Evolutionary conservation across 2,113 vertebrate genomes (phyloP).

Genomic region (Stercorarius parasiticus): DNA sequence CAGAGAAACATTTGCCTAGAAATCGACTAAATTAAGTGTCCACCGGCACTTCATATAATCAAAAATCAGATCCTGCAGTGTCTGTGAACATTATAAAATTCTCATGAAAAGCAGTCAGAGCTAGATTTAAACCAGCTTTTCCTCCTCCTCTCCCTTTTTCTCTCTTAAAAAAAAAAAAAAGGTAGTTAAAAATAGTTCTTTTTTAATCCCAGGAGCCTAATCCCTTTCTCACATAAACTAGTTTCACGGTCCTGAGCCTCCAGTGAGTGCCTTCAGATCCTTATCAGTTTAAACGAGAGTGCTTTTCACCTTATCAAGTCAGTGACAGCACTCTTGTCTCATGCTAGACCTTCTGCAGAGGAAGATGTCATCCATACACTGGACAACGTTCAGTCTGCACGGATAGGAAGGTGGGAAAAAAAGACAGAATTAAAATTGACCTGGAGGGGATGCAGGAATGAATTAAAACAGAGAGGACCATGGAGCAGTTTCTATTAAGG

Average conservation of each 20-base stretch:
- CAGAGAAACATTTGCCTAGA: background rate
- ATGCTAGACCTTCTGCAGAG: background rate
- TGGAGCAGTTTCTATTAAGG: background rate
- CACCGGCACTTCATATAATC: background rate
- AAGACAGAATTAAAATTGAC: background rate
- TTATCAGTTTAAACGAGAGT: background rate
- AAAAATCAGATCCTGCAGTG: background rate
- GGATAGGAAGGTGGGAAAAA: background rate
- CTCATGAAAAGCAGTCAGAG: background rate
- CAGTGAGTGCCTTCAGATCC: background rate
- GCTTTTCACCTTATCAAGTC: background rate
- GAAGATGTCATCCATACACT: background rate
- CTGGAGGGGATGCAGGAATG: background rate
- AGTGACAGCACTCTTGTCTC: background rate
- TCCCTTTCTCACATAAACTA: background rate
- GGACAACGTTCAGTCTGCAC: background rate
- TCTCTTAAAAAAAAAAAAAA: background rate
- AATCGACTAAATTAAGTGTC: background rate
- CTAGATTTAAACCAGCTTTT: background rate
- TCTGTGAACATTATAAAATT: background rate
- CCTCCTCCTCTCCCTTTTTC: background rate
- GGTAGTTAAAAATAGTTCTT: accelerated
- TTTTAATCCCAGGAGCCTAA: background rate
- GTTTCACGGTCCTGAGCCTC: background rate
- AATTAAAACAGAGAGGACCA: background rate